Evolutionary conservation across 2,113 vertebrate species (phyloP).

Genomic region (Manacus vitellinus): DNA sequence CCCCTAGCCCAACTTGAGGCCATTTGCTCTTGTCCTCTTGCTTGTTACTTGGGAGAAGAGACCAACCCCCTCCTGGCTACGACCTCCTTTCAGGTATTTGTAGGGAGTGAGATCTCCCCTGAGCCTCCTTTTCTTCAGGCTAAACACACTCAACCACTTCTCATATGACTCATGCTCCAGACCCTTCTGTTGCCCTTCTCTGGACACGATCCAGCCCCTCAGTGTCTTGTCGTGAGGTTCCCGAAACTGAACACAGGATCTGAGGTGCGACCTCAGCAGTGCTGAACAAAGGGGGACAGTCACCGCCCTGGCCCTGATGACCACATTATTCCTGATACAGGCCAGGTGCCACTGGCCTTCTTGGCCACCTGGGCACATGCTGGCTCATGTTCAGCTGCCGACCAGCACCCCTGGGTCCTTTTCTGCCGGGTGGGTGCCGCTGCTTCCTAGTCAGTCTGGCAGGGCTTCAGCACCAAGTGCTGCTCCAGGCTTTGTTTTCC

Average conservation of each 20-base stretch:
- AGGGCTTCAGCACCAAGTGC: background rate
- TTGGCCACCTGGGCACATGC: background rate
- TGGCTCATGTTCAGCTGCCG: background rate
- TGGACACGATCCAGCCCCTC: background rate
- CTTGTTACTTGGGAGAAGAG: background rate
- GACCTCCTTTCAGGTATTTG: background rate
- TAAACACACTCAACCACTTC: background rate
- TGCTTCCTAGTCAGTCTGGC: background rate
- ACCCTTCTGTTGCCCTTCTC: background rate
- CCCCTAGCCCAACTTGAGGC: background rate
- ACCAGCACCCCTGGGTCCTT: background rate
- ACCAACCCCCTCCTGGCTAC: accelerated
- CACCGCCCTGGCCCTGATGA: background rate
- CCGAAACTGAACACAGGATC: background rate
- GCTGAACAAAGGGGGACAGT: background rate
- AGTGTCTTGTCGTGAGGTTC: background rate
- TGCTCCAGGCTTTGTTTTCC: background rate
- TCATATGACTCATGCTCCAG: background rate
- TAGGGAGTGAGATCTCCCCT: no score
- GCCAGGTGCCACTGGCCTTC: background rate
- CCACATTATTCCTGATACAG: background rate
- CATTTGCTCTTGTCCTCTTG: background rate
- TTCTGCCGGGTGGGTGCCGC: background rate
- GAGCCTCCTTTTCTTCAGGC: background rate
- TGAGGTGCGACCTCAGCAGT: background rate